A percentile compares a stretch with the other conserved stretches of the same genome.
phyloP scores from a whole-genome alignment of 2,888 invertebrate species.

The Melipona bicolor region DNA sequence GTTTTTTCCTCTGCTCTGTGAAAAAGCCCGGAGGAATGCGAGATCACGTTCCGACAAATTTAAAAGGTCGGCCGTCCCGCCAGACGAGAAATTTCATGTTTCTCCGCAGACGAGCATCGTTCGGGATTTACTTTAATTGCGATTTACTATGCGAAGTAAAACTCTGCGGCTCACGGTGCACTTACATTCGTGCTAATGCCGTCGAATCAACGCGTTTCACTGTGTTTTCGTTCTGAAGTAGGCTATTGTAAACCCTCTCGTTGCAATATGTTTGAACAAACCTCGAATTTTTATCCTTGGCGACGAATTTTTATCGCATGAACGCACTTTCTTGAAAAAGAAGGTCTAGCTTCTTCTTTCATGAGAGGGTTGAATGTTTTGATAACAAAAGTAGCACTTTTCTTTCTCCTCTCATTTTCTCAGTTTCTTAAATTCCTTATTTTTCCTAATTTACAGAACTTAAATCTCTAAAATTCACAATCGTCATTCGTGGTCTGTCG shows the following conservation, averaged over 20 bases:
- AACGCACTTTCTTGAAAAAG: not conserved
- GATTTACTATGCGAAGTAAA: slow-evolving; percentile 64
- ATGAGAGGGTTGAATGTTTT: not conserved
- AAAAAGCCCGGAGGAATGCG: slow-evolving; percentile 26
- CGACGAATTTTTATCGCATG: not conserved
- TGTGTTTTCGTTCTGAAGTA: slow-evolving; percentile 8
- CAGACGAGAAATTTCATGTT: slow-evolving; percentile 56
- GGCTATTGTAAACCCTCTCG: slow-evolving; percentile 3
- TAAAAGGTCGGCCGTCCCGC: slow-evolving; percentile 37
- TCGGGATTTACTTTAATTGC: slow-evolving; percentile 69
- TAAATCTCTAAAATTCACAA: no score
- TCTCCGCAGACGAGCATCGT: slow-evolving; percentile 50
- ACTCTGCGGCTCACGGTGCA: slow-evolving; percentile 43
- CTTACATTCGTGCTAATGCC: slow-evolving; percentile 40
- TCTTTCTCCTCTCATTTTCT: no score
- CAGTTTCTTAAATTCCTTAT: no score
- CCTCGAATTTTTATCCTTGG: slow-evolving; percentile 13
- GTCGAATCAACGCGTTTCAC: slow-evolving; percentile 8
- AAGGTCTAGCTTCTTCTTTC: no score
- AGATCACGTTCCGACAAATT: slow-evolving; percentile 49
- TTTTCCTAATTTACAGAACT: no score
- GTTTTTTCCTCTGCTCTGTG: not conserved
- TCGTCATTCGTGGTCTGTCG: no score
- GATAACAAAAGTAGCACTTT: no score
- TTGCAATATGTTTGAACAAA: slow-evolving; percentile 41